Base-by-base conservation (phyloP, 2,797 vertebrate genomes). In the Taeniopygia guttata region DNA sequence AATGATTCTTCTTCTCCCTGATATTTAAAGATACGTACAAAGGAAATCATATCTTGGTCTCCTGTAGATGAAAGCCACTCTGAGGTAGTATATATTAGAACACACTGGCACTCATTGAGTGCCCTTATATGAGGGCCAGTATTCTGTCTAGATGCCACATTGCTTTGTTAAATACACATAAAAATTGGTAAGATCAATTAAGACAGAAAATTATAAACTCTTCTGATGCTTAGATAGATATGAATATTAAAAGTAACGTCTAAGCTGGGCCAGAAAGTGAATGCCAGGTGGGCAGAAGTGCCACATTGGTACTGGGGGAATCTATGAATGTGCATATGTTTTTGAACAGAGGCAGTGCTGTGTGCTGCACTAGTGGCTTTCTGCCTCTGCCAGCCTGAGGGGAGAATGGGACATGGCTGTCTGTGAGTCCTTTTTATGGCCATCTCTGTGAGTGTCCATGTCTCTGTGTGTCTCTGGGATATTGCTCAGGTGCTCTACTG, bases 251-350 rank as follows among this genome's bases (percentile, higher is more conserved):
- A 82, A 52, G 19, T 27, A 72, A 62, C 2, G 0, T 66, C 38
- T 29, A 67, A 34, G 5, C 21, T 73, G 43, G 43, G 11, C 16
- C 26, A 55, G 40, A 18, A 7, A 36, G 42, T 16, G 42, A 79
- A 15, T 46, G 13, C 7, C 32, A 45, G 13, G 45, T 0, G 0
- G 75, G n/a, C 32, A 64, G 32, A 64, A 36, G 27, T 9, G 43
- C 38, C 23, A 12, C 0, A 0, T 6, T 36, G 5, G 9, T 73
- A 23, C 25, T 48, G 16, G 8, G 9, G 3, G 10, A 29, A 58
- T 16, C 48, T 19, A 3, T 12, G 14, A 63, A 29, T 2, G 1
- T 40, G 5, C 3, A 0, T 0, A 0, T 19, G 32, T 27, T 60
- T 46, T 26, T 58, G 74, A 48, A 26, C 0, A 1, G 43, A 55